Percentiles rank a stretch among this genome's conserved stretches.
phyloP scores from a whole-genome alignment of 1,140 invertebrate species.

The Akabosia matsudoensis region DNA sequence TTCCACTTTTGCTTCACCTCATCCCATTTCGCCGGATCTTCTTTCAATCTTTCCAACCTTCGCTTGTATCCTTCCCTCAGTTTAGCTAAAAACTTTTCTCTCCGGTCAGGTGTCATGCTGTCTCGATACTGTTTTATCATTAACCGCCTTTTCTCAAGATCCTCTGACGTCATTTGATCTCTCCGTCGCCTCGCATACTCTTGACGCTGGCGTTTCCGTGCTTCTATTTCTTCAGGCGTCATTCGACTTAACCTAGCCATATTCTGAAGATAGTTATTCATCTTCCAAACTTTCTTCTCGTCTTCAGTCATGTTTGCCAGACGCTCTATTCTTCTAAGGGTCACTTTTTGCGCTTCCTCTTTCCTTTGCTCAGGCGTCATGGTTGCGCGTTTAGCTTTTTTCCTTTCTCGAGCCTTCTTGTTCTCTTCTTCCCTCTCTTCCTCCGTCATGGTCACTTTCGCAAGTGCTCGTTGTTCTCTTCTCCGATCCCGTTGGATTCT shows the following conservation, averaged over 20 bases:
- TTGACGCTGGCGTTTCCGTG: background rate
- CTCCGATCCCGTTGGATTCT: background rate
- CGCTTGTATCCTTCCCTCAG: background rate
- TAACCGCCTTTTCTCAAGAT: background rate
- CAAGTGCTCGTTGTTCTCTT: background rate
- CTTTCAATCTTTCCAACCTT: background rate
- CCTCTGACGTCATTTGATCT: background rate
- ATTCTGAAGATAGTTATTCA: background rate
- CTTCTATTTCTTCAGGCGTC: background rate
- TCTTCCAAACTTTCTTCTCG: background rate
- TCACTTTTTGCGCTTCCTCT: background rate
- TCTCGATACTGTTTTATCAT: background rate
- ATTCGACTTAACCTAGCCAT: background rate
- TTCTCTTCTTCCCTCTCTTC: background rate
- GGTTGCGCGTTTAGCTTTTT: background rate
- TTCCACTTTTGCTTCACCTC: slow-evolving; percentile 8
- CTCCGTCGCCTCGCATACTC: background rate
- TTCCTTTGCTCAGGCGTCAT: slow-evolving; percentile 2
- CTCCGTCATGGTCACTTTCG: background rate
- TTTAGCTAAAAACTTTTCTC: background rate
- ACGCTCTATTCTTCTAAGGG: background rate
- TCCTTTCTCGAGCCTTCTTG: background rate
- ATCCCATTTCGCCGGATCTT: background rate
- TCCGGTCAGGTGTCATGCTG: background rate
- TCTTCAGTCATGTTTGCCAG: background rate